These are phyloP conservation scores for Hetaerina americana DNA, from an alignment of 1,140 invertebrate species.

Conservation along the genomic window DNA sequence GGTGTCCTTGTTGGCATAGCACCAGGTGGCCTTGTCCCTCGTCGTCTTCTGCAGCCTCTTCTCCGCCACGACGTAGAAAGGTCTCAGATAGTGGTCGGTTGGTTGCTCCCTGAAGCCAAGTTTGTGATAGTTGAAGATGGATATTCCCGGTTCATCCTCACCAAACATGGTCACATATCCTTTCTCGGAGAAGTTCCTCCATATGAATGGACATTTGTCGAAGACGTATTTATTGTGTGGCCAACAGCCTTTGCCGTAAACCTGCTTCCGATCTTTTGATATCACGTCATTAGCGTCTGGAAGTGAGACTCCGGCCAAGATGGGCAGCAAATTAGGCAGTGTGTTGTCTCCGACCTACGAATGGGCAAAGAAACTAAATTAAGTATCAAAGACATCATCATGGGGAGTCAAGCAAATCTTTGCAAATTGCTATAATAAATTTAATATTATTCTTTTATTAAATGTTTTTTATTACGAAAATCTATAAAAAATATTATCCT, in stretches of 20 bases:
- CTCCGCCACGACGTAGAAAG: constrained; percentile 8
- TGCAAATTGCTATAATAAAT: too few relatives aligned
- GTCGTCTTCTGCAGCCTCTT: background rate
- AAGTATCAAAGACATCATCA: too few relatives aligned
- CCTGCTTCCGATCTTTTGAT: too few relatives aligned
- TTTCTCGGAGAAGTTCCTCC: constrained; percentile 25
- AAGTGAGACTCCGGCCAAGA: constrained; percentile 20
- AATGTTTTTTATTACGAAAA: too few relatives aligned
- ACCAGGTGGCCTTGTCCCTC: constrained; percentile 23
- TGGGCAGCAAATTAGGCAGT: constrained; percentile 25
- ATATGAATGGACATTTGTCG: constrained; percentile 27
- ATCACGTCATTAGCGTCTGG: constrained; percentile 13
- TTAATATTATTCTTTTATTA: too few relatives aligned
- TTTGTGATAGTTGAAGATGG: constrained; percentile 28
- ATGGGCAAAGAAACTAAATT: too few relatives aligned
- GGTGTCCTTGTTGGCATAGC: constrained; percentile 33
- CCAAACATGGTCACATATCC: constrained; percentile 26
- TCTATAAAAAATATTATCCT: too few relatives aligned
- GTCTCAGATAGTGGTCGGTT: constrained; percentile 28
- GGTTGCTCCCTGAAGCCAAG: constrained; percentile 27
- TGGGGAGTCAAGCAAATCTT: too few relatives aligned
- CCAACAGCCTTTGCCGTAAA: constrained; percentile 3
- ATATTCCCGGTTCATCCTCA: constrained; percentile 28
- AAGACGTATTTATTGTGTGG: constrained; percentile 2
- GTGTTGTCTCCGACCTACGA: constrained; percentile 24